Evolutionary conservation across 2,113 vertebrate species (phyloP), one percentile per base, ranked within the genome.

Genomic region (Cyanoramphus novaezelandiae): DNA sequence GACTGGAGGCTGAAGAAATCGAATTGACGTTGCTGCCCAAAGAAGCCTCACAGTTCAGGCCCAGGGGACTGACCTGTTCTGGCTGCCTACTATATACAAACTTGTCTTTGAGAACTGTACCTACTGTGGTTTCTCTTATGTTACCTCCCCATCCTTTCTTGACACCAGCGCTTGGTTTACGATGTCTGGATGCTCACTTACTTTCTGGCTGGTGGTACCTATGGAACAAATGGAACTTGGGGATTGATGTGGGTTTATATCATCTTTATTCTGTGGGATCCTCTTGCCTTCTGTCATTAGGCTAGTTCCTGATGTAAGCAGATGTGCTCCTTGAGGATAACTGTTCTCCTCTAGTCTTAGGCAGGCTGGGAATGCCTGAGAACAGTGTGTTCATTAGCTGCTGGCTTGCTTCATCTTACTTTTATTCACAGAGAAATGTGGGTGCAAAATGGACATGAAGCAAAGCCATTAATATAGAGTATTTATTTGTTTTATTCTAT

Each of bases 181-280:
- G 29, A 4, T 6, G 10, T 39, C 60, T 62, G 24, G 23, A 29
- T 62, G 23, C 13, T 77, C 35, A 11, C 21, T 90, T 39, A 29
- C 16, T 47, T 82, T 81, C 63, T 59, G 63, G 35, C 13, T 62
- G 28, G 14, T 57, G 13, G 8, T 23, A 27, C 19, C 52, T 52
- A 7, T n/a, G 23, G 60, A 77, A 72, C 7, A 78, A 84, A 65
- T 7, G 4, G 13, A 55, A 62, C 60, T 46, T 57, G 33, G 15
- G 49, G 29, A 39, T 5, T 20, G 35, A 69, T 55, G 33, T 1
- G 2, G 17, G 39, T 69, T 33, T 77, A 13, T 28, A 57, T 35
- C 0, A 14, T 10, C 4, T 29, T 44, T 49, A 44, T 25, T 53
- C 24, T 21, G 16, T 0, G 0, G 12, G 11, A 33, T 76, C 7